phyloP scores from a whole-genome alignment of 2,113 vertebrate species.

The Plestiodon gilberti region DNA sequence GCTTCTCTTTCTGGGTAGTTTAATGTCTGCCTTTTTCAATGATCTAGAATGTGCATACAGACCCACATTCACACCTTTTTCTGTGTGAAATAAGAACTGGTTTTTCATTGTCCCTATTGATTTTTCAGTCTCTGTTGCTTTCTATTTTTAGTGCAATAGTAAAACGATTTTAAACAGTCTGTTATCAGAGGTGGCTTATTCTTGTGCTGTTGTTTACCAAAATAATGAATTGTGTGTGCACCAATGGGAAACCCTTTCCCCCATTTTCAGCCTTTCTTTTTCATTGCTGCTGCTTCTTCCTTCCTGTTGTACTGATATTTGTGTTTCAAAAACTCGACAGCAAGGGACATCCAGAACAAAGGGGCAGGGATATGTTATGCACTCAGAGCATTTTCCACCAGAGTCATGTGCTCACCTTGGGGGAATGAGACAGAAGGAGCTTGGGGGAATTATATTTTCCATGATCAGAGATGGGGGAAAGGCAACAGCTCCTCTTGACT shows the following conservation, averaged over 20 bases:
- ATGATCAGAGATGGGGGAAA: not conserved
- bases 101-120: not conserved
- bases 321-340: not conserved
- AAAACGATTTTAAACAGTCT: not conserved
- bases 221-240: not conserved
- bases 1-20: not conserved
- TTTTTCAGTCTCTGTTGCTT: slow-evolving; percentile 6
- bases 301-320: not conserved
- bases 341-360: not conserved
- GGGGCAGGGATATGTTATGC: not conserved
- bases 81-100: not conserved
- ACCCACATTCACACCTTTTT: not conserved
- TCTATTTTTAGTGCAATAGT: slow-evolving; percentile 44
- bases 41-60: not conserved
- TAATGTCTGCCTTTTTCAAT: not conserved
- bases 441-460: too few species aligned
- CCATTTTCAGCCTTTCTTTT: not conserved
- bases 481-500: not conserved
- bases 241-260: too few species aligned
- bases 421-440: not conserved
- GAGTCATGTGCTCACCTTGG: not conserved
- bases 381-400: not conserved
- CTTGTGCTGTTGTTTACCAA: not conserved
- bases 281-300: not conserved
- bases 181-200: fast-evolving